Evolutionary conservation across 2,113 vertebrate species (phyloP), one percentile per base, ranked within the genome.

Genomic region (cattle (Bos taurus)): DNA sequence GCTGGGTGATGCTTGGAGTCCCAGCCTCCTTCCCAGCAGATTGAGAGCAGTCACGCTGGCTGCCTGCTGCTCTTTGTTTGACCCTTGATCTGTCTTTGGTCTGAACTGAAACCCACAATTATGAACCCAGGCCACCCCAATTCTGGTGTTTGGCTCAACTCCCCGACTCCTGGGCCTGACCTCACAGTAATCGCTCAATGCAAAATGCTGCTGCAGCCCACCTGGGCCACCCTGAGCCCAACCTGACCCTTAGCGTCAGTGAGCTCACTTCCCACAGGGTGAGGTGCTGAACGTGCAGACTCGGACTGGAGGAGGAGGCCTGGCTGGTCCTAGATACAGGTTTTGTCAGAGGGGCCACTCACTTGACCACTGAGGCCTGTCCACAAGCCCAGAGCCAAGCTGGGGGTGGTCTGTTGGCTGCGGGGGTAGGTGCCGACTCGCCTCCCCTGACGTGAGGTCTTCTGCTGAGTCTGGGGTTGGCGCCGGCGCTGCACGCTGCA

Each of bases 351-450:
- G 54, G 10, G 30, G 54, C 6, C 16, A 67, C 95, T 90, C 50
- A 96, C 98, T 90, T 83, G 92, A 13, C 96, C 97, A 89, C 90
- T 0, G 40, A 62, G 82, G 54, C 86, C 90, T 28, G 85, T 36
- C 3, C 93, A 57, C 88, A 15, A 36, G 26, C 3, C 57, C 96
- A 90, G 62, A 48, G 81, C 80, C 85, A 78, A 1, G 25, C 87
- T 17, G 28, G 36, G 46, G 83, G 77, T 1, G 84, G 96, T 95
- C 95, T 88, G 97, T 36, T 52, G 83, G 60, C 10, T 83, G 95
- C 2, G 19, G 64, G 59, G 33, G 60, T 57, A n/a, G 50, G 14
- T 54, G 26, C 15, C 33, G 86, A 17, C 40, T 19, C 7, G 19
- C 5, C 57, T 59, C 19, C 46, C 15, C 17, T 14, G 6, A 56